Conservation (phyloP, 2,888 invertebrate genomes). For the Perithous albicinctus region DNA sequence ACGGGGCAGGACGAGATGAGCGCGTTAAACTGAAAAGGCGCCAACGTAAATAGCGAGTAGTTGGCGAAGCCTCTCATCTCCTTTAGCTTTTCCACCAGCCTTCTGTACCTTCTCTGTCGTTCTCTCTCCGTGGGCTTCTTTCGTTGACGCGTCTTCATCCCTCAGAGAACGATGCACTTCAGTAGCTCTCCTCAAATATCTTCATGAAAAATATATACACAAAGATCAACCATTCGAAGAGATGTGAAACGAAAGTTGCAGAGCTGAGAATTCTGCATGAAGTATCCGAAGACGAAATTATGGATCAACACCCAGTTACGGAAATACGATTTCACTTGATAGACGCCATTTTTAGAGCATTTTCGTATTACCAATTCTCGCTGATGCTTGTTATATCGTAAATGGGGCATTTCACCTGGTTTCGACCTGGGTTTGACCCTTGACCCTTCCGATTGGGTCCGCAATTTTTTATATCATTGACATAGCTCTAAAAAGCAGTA, state of each 20-base stretch:
- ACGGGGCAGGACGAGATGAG: conserved; percentile 10
- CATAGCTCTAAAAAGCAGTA: too few species aligned
- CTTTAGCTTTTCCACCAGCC: conserved; percentile 36
- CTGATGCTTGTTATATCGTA: too few species aligned
- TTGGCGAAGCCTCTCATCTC: conserved; percentile 43
- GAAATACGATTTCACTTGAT: not conserved
- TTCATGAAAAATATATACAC: conserved; percentile 37
- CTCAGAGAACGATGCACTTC: conserved; percentile 35
- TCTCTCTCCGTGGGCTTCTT: not conserved
- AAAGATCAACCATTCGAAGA: not conserved
- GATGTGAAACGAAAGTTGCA: conserved; percentile 3
- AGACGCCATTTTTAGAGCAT: too few species aligned
- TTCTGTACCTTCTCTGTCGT: conserved; percentile 4
- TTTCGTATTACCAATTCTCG: too few species aligned
- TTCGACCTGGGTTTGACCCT: too few species aligned
- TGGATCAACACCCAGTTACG: not conserved
- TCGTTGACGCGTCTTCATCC: conserved; percentile 3
- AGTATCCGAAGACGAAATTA: not conserved
- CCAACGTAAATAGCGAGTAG: conserved; percentile 59
- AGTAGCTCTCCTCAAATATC: conserved; percentile 42
- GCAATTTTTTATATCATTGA: too few species aligned
- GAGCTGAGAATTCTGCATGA: not conserved
- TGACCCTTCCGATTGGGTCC: too few species aligned
- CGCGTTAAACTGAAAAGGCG: conserved; percentile 60
- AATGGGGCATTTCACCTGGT: too few species aligned